These are phyloP conservation scores for Saguinus midas DNA, from an alignment of 2,113 vertebrate genomes.

Conservation along the genomic window DNA sequence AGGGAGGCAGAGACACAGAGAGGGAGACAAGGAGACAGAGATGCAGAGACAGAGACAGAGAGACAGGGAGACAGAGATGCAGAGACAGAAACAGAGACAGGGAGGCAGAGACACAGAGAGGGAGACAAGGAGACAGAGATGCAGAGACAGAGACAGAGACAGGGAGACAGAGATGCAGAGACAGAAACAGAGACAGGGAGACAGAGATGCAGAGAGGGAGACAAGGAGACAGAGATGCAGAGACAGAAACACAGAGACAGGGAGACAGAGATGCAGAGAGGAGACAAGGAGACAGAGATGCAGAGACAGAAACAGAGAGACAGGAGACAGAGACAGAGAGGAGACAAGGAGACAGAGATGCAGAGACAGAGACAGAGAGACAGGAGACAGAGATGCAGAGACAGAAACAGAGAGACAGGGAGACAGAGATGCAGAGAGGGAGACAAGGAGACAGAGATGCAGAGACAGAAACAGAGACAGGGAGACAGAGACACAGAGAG, in stretches of 20 bases:
- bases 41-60: neutral
- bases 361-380: neutral
- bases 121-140: too few species aligned
- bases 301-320: neutral
- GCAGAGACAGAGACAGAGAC: neutral
- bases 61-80: too few species aligned
- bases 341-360: too few species aligned
- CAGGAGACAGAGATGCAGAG: too few species aligned
- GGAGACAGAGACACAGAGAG: neutral
- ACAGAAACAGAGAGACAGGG: neutral
- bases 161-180: too few species aligned
- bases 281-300: too few species aligned
- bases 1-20: neutral
- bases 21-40: too few species aligned
- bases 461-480: neutral
- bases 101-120: neutral
- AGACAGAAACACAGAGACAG: neutral
- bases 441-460: neutral
- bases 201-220: neutral
- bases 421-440: too few species aligned
- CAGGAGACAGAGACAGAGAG: neutral
- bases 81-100: neutral
- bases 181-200: neutral
- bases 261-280: neutral
- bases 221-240: too few species aligned